phyloP scores from a whole-genome alignment of 2,797 vertebrate genomes.

The Taeniopygia guttata region DNA sequence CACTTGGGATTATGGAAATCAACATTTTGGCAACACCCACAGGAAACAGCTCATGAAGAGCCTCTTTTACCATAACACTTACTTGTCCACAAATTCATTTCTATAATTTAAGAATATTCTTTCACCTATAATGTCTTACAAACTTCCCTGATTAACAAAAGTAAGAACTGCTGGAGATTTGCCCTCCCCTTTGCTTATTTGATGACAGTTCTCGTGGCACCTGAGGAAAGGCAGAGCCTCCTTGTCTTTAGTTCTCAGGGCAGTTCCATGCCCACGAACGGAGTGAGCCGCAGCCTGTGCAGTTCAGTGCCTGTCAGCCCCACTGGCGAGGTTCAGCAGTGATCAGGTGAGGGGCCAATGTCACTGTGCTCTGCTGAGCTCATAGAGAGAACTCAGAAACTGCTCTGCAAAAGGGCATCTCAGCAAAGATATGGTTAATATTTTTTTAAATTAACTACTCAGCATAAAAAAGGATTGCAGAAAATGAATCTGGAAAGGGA shows the following conservation, averaged over 20 bases:
- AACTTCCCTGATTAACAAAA: not conserved
- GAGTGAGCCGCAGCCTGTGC: not conserved
- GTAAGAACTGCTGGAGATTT: not conserved
- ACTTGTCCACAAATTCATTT: not conserved
- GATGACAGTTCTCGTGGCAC: not conserved
- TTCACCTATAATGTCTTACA: not conserved
- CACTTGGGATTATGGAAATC: not conserved
- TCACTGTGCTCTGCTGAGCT: not conserved
- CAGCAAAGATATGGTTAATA: not conserved
- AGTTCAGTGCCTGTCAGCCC: not conserved
- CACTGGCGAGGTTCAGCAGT: not conserved
- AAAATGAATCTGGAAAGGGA: not conserved
- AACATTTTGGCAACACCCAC: not conserved
- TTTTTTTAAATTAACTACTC: not conserved
- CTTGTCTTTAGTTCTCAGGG: not conserved
- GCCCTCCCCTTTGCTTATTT: not conserved
- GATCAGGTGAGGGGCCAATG: not conserved
- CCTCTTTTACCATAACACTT: not conserved
- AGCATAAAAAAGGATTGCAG: not conserved
- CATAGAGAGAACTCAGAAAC: not conserved
- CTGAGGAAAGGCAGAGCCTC: not conserved
- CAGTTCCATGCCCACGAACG: not conserved
- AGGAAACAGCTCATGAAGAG: not conserved
- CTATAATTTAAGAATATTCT: not conserved
- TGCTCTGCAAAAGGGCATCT: not conserved